Base-by-base conservation (phyloP, 2,888 invertebrate species). In the Ephialtes manifestator region DNA sequence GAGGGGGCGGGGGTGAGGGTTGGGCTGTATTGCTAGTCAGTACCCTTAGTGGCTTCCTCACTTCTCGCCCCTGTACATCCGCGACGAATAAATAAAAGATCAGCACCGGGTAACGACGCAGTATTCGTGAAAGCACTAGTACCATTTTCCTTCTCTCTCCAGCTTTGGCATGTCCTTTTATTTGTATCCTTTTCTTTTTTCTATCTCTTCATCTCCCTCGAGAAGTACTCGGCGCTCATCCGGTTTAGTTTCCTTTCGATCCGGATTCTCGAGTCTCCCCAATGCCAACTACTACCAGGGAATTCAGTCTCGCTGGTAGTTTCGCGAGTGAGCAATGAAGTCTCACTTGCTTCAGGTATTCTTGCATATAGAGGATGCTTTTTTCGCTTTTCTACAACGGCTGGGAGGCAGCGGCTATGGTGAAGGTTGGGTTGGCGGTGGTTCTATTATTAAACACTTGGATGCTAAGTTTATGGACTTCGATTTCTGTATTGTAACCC, bases 21-120 rank as follows among this genome's bases (percentile, higher is more conserved):
- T 8, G 18, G 20, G 11, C 39, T 53, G 35, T 48, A 68, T 48
- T 24, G 48, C 68, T 51, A 39, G 65, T 55, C 63, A 18, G 60
- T 24, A 43, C 28, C 67, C 58, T 77, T 63, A 77, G 82, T 72
- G 80, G 82, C 67, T 80, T 80, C 39, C 60, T 60, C 76, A 46
- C 75, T 80, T 39, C 65, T 72, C 60, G 35, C 74, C 39, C 20
- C 48, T 18, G 39, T 35, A 75, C 63, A 79, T 81, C 65, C 74
- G 67, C 82, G 75, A 7, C 63, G 51, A 88, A 88, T 87, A 88
- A 88, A 88, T 88, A 86, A 88, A 86, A 86, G 84, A 84, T 86
- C 85, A 84, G 79, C 76, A 74, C 77, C 43, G 75, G 77, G 77
- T n/a, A 74, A 81, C 51, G 43, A 63, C 76, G 58, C 67, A 46